Conservation (phyloP, 2,888 invertebrate species). For the Lithophane socia region DNA sequence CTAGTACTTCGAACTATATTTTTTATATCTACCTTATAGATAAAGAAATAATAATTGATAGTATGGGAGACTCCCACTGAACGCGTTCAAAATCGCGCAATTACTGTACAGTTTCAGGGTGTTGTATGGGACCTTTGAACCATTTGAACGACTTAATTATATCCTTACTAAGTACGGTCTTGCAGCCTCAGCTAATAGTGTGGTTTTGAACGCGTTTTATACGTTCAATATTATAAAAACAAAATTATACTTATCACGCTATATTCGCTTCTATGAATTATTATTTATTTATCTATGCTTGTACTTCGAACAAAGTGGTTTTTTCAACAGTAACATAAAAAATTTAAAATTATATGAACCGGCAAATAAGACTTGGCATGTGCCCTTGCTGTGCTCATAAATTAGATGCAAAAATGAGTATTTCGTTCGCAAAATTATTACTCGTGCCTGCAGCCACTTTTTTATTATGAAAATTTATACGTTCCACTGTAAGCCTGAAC, state of each 20-base stretch:
- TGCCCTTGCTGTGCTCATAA: not conserved
- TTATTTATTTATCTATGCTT: not conserved
- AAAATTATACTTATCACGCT: not conserved
- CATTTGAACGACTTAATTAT: not conserved
- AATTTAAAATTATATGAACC: not conserved
- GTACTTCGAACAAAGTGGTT: not conserved
- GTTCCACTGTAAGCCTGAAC: not conserved
- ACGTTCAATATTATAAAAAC: not conserved
- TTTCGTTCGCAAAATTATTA: constrained; percentile 15
- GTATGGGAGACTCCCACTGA: not conserved
- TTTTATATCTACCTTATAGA: not conserved
- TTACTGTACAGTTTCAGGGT: not conserved
- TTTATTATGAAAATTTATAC: constrained; percentile 10
- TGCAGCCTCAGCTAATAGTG: not conserved
- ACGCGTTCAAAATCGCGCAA: not conserved
- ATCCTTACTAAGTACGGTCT: no score
- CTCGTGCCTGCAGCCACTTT: not conserved
- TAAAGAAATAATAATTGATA: not conserved
- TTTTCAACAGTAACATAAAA: not conserved
- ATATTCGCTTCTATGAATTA: not conserved
- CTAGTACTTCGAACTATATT: not conserved
- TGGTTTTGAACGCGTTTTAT: not conserved
- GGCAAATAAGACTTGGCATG: not conserved
- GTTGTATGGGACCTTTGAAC: not conserved
- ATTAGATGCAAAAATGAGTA: constrained; percentile 28